Conservation (phyloP, 2,888 invertebrate species). For the Diabrotica balteata region DNA sequence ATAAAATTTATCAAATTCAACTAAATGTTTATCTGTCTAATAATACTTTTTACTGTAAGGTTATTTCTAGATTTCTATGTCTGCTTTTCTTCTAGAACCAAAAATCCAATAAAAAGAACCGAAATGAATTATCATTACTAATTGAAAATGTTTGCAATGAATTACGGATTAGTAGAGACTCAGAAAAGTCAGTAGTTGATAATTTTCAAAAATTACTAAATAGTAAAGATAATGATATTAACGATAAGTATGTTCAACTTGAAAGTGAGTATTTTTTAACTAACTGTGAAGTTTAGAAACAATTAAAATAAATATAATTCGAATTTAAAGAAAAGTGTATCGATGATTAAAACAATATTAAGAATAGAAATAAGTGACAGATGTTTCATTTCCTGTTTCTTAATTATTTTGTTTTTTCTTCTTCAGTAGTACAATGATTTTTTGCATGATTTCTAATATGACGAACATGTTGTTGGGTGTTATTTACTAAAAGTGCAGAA, state of each 20-base stretch:
- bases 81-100: conserved; percentile 28
- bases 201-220: conserved; percentile 28
- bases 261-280: conserved; percentile 31
- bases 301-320: background rate
- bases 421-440: too few relatives aligned
- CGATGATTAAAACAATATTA: too few relatives aligned
- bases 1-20: background rate
- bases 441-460: too few relatives aligned
- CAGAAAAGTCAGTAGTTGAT: conserved; percentile 21
- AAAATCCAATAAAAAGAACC: conserved; percentile 24
- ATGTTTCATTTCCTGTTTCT: too few relatives aligned
- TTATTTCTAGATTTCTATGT: background rate
- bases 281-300: background rate
- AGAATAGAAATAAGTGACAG: too few relatives aligned
- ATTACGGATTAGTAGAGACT: conserved; percentile 27
- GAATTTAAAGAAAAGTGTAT: too few relatives aligned
- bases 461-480: too few relatives aligned
- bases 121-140: conserved; percentile 26
- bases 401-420: too few relatives aligned
- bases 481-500: too few relatives aligned
- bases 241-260: conserved; percentile 33
- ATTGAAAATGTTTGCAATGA: conserved; percentile 31
- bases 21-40: background rate
- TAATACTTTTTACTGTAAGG: background rate
- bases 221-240: conserved; percentile 28